Percentiles rank a stretch among this genome's conserved stretches.
Conservation (phyloP, 2,888 invertebrate genomes). For the Sturmia bella region DNA sequence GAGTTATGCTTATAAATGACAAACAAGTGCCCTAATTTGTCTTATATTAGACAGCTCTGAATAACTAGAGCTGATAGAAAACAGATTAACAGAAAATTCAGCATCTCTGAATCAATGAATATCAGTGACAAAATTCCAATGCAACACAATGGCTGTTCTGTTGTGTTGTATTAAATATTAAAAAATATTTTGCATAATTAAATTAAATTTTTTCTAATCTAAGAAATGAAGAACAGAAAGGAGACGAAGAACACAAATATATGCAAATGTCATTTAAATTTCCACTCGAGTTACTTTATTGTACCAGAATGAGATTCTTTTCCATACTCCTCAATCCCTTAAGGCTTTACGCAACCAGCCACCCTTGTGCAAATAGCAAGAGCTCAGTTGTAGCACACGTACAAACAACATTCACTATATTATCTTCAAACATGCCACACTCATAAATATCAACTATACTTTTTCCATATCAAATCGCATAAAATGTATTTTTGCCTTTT, state of each 20-base stretch:
- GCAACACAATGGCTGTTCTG: no score
- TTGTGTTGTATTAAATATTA: constrained; percentile 5
- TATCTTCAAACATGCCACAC: constrained; percentile 19
- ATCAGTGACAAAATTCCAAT: no score
- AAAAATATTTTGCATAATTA: constrained; percentile 23
- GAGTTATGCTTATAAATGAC: no score
- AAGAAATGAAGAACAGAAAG: no score
- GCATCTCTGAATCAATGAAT: no score
- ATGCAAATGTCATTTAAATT: constrained; percentile 62
- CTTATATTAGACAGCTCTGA: no score
- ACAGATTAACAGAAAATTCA: no score
- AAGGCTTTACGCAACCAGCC: constrained; percentile 9
- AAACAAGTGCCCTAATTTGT: no score
- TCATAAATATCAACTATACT: constrained; percentile 44
- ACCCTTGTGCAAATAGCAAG: constrained; percentile 33
- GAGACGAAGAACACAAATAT: constrained; percentile 38
- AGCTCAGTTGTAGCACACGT: background rate
- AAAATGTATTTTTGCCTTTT: constrained; percentile 6
- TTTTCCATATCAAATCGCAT: background rate
- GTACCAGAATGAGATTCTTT: background rate
- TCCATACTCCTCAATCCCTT: constrained; percentile 10
- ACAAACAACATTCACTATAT: constrained; percentile 14
- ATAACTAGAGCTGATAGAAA: no score
- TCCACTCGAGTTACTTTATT: constrained; percentile 61
- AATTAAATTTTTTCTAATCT: constrained; percentile 26